phyloP scores from a whole-genome alignment of 2,888 invertebrate genomes.

The Sussaba pulchella region DNA sequence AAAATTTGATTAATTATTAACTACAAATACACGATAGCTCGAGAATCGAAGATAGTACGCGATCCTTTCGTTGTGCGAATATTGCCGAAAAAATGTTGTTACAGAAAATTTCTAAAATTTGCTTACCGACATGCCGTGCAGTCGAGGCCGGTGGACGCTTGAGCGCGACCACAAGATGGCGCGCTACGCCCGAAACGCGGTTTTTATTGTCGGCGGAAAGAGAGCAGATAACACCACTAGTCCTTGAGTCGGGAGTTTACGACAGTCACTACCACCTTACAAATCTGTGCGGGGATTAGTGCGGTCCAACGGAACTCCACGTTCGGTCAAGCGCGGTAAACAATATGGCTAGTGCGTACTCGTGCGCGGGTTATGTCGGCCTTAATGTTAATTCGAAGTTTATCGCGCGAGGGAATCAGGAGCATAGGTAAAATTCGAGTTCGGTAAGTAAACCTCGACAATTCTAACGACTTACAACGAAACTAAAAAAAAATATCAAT shows the following conservation, averaged over 20 bases:
- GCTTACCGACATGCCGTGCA: background rate
- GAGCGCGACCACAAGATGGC: constrained; percentile 3
- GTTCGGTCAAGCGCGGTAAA: constrained; percentile 73
- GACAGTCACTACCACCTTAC: constrained; percentile 1
- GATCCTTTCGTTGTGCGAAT: too few relatives aligned
- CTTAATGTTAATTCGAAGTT: constrained; percentile 66
- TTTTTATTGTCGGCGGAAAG: background rate
- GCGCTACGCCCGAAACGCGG: background rate
- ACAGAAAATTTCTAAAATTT: too few relatives aligned
- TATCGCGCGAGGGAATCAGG: constrained; percentile 53
- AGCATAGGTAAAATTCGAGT: constrained; percentile 53
- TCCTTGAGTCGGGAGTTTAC: too few relatives aligned
- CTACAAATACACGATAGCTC: too few relatives aligned
- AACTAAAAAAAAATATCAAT: background rate
- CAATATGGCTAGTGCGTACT: constrained; percentile 79
- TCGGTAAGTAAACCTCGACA: constrained; percentile 42
- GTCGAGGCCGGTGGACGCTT: background rate
- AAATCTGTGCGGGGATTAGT: constrained; percentile 39
- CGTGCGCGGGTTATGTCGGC: constrained; percentile 80
- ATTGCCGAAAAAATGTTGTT: too few relatives aligned
- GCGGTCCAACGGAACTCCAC: constrained; percentile 53
- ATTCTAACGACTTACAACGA: background rate
- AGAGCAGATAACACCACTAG: too few relatives aligned
- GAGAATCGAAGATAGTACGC: too few relatives aligned
- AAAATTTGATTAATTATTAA: too few relatives aligned